Base-by-base conservation (phyloP, 1,140 invertebrate species). In the Drosophila suzukii region DNA sequence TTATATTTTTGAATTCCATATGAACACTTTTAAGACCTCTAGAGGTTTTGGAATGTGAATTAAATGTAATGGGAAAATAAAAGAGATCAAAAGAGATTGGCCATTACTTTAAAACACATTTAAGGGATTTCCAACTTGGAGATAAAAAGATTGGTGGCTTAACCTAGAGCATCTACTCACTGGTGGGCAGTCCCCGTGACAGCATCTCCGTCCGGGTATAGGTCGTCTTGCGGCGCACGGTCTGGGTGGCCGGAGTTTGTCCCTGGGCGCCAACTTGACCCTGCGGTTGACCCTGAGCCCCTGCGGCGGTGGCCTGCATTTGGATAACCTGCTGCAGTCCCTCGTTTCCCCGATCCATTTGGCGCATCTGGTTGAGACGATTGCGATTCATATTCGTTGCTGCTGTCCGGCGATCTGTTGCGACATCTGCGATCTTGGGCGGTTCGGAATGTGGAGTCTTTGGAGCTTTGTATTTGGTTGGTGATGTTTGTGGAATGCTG, bases 351-450 rank as follows among this genome's bases (percentile, higher is more conserved):
- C 72, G 65, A 1, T 80, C 73, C 8, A 56, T 27, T 24, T 51
- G 62, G 8, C 66, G 39, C 44, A 57, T 27, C 1, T 59, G 47
- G 46, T 62, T 74, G n/a, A 50, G 20, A 5, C 79, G 67, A 15
- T 55, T 38, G 30, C 79, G 78, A 57, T 73, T 77, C 73, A 81
- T 78, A 59, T 59, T 76, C 57, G 67, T 74, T 2, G 38, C 43
- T 20, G 30, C 11, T 20, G 15, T 32, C n/a, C 27, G 8, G 6
- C 47, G 7, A 39, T 54, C n/a, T 53, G 3, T 30, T 56, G 49
- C 43, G 12, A 11, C 63, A 70, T 43, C 50, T 13, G 17, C 41
- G 20, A 39, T 55, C 5, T 24, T 41, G n/a, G 10, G 6, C 2
- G 11, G 4, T 39, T 17, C n/a, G 49, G 10, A 34, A 17, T 4